A percentile compares a stretch with the other conserved stretches of the same genome.
Evolutionary conservation across 2,113 vertebrate genomes (phyloP).

Genomic region (Gymnarchus niloticus): DNA sequence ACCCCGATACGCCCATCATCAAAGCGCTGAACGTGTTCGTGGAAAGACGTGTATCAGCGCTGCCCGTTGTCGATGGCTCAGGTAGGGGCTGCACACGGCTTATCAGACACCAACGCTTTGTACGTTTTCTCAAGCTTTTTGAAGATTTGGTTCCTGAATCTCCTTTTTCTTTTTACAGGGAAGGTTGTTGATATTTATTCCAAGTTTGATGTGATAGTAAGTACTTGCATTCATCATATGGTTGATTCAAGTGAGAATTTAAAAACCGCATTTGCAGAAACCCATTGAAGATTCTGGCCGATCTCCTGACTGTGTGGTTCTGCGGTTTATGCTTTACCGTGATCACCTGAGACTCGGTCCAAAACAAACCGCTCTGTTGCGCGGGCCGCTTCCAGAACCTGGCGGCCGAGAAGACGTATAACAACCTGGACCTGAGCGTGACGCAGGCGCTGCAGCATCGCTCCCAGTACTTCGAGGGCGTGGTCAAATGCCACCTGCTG

Average conservation of each 20-base stretch:
- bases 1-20: slow-evolving; percentile 95
- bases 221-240: slow-evolving; percentile 48
- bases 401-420: slow-evolving; percentile 97
- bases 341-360: too few species aligned
- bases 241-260: neutral
- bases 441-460: slow-evolving; percentile 94
- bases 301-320: neutral
- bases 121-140: neutral
- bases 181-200: slow-evolving; percentile 99
- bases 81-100: slow-evolving; percentile 59
- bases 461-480: slow-evolving; percentile 96
- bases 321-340: neutral
- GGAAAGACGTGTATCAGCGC: slow-evolving; percentile 86
- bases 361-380: too few species aligned
- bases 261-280: neutral
- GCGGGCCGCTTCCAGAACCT: slow-evolving; percentile 71
- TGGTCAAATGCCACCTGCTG: slow-evolving; percentile 88
- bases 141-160: neutral
- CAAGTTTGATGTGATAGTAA: slow-evolving; percentile 99
- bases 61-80: slow-evolving; percentile 89
- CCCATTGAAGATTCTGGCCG: neutral
- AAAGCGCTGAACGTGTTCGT: slow-evolving; percentile 96
- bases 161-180: slow-evolving; percentile 61
- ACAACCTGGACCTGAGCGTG: slow-evolving; percentile 95
- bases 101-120: neutral